Conservation (phyloP, 2,113 vertebrate genomes). For the Melanotaenia duboulayi region DNA sequence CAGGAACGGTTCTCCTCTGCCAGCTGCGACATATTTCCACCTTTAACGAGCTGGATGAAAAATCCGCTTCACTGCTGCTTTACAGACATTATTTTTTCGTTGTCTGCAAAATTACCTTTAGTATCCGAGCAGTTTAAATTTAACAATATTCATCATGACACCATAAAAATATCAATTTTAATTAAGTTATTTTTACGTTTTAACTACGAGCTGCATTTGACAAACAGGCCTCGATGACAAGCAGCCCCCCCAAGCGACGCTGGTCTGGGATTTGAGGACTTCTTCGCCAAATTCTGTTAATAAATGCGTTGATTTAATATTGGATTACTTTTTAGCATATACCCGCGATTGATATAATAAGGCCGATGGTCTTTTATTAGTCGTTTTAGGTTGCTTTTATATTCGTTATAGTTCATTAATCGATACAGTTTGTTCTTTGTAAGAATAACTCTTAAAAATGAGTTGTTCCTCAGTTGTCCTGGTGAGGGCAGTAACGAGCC, state of each 20-base stretch:
- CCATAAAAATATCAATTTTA: neutral
- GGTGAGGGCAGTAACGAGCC: conserved; percentile 25
- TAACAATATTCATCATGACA: neutral
- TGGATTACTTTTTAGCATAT: fast-evolving
- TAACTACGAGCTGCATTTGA: neutral
- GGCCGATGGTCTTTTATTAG: fast-evolving
- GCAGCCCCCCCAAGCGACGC: neutral
- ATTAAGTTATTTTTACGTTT: neutral
- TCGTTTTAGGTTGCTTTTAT: fast-evolving
- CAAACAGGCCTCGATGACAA: conserved; percentile 15
- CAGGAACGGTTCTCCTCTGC: neutral
- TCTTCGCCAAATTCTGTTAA: neutral
- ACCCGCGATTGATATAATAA: fast-evolving
- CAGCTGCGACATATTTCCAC: neutral
- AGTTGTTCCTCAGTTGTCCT: neutral
- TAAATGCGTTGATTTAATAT: neutral
- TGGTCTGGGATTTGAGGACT: neutral
- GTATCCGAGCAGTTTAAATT: neutral
- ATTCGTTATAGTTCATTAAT: conserved; percentile 15
- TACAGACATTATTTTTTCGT: neutral
- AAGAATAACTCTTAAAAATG: neutral
- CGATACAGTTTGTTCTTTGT: neutral
- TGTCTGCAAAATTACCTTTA: neutral
- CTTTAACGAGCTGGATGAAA: neutral
- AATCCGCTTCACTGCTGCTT: neutral